phyloP scores from a whole-genome alignment of 2,113 vertebrate genomes.

The Oryzias curvinotus region DNA sequence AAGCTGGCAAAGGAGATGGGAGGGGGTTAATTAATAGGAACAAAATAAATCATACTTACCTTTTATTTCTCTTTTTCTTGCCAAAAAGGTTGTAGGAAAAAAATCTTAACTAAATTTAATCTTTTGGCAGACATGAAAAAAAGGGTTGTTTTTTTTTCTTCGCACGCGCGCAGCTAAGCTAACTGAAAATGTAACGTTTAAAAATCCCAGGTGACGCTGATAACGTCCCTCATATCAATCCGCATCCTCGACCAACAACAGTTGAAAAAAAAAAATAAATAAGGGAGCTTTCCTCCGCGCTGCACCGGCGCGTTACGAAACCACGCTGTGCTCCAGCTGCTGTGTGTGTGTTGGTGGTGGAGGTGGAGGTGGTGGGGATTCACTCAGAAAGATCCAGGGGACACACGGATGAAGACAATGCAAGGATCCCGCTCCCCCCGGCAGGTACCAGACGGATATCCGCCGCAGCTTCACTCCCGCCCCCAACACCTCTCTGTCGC shows the following conservation, averaged over 20 bases:
- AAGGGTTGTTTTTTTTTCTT: constrained; percentile 9
- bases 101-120: constrained; percentile 8
- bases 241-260: constrained; percentile 56
- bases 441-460: constrained; percentile 64
- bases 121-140: constrained; percentile 43
- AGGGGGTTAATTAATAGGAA: background rate
- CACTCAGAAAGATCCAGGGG: background rate
- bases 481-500: constrained; percentile 6
- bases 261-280: constrained; percentile 5
- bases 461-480: constrained; percentile 38
- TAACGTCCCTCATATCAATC: constrained; percentile 58
- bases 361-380: background rate
- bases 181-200: constrained; percentile 44
- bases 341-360: constrained; percentile 10
- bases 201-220: constrained; percentile 58
- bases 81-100: constrained; percentile 21
- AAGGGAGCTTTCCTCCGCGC: constrained; percentile 28
- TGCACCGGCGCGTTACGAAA: constrained; percentile 59
- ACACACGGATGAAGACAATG: background rate
- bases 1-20: background rate
- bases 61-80: constrained; percentile 43
- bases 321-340: constrained; percentile 5
- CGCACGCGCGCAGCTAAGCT: constrained; percentile 40
- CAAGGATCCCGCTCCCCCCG: constrained; percentile 19
- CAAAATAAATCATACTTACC: constrained; percentile 55